These are phyloP conservation scores for Climacteris rufus DNA, from an alignment of 2,113 vertebrate genomes.

Conservation along the genomic window DNA sequence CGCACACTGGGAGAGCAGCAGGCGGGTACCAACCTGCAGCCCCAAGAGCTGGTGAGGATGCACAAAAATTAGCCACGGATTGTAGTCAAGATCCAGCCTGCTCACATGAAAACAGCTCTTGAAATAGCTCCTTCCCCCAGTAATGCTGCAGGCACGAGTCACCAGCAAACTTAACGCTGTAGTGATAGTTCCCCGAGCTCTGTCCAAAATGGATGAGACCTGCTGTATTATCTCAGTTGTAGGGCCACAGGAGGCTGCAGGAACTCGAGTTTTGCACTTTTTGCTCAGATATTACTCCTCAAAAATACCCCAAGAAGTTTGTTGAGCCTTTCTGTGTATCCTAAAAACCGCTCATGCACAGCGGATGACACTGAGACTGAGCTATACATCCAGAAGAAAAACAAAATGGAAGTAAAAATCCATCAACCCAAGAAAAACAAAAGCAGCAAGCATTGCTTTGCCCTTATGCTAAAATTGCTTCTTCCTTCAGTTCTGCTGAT, in stretches of 20 bases:
- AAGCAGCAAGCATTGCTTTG: neutral
- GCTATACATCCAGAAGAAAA: neutral
- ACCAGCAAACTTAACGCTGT: neutral
- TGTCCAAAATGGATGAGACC: accelerated
- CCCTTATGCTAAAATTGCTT: neutral
- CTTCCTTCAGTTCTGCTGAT: neutral
- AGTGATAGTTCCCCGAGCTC: neutral
- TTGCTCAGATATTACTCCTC: neutral
- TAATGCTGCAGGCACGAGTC: neutral
- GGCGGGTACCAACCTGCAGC: neutral
- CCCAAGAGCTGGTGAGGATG: neutral
- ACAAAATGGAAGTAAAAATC: neutral
- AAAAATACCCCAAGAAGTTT: neutral
- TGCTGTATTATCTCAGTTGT: neutral
- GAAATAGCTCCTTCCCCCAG: neutral
- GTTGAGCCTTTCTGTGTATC: neutral
- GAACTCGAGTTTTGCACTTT: neutral
- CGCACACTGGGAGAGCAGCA: neutral
- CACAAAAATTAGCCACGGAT: neutral
- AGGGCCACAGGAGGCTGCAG: neutral
- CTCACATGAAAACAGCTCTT: neutral
- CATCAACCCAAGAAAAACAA: neutral
- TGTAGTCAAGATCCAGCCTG: neutral
- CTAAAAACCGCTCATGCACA: neutral
- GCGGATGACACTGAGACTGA: neutral